phyloP scores from a whole-genome alignment of 2,797 vertebrate genomes.

The Chrosomus eos region DNA sequence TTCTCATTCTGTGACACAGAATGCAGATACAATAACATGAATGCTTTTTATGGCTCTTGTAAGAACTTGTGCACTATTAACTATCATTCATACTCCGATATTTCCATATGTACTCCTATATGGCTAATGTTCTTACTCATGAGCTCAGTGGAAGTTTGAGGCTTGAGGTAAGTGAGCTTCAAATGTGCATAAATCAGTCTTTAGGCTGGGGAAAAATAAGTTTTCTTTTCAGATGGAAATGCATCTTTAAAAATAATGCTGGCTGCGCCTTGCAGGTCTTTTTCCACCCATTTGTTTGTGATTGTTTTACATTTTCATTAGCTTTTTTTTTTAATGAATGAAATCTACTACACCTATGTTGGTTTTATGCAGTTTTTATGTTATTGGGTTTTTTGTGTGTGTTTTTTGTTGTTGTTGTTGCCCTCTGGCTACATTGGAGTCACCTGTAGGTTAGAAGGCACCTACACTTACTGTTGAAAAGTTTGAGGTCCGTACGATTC shows the following conservation, averaged over 20 bases:
- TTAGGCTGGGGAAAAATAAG: background rate
- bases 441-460: background rate
- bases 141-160: constrained; percentile 28
- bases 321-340: background rate
- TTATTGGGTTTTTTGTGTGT: background rate
- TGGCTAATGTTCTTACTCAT: background rate
- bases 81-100: background rate
- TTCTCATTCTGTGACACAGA: background rate
- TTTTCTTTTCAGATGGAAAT: background rate
- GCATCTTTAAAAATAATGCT: background rate
- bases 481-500: background rate
- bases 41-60: background rate
- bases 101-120: background rate
- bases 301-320: background rate
- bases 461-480: background rate
- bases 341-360: background rate
- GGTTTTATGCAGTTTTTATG: background rate
- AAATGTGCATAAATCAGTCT: constrained; percentile 18
- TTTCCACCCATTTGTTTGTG: background rate
- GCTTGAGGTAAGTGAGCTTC: constrained; percentile 42
- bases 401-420: background rate
- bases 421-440: background rate
- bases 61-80: background rate
- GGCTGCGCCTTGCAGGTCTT: background rate
- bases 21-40: background rate